phyloP scores from a whole-genome alignment of 2,797 vertebrate species.

The Onychomys torridus region DNA sequence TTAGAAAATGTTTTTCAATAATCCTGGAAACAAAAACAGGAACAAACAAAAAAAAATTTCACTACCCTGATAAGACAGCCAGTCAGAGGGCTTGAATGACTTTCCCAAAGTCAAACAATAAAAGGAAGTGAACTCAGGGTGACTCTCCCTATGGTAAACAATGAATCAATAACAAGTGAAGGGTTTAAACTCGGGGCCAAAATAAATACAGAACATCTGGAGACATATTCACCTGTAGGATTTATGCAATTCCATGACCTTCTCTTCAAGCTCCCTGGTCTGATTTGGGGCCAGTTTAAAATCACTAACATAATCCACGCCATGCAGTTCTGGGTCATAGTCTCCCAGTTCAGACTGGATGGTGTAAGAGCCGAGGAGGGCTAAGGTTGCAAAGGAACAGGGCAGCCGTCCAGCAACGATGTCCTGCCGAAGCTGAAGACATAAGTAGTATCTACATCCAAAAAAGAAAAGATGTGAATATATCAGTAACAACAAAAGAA shows the following conservation, averaged over 20 bases:
- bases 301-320: slow-evolving; percentile 92
- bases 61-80: slow-evolving; percentile 39
- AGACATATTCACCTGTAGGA: slow-evolving; percentile 92
- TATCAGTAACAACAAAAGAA: slow-evolving; percentile 26
- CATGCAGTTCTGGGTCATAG: slow-evolving; percentile 94
- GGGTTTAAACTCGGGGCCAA: slow-evolving; percentile 56
- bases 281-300: slow-evolving; percentile 95
- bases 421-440: slow-evolving; percentile 97
- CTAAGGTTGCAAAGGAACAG: slow-evolving; percentile 97
- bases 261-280: slow-evolving; percentile 97
- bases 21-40: neutral
- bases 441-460: slow-evolving; percentile 93
- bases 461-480: slow-evolving; percentile 49
- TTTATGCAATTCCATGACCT: slow-evolving; percentile 97
- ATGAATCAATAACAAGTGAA: slow-evolving; percentile 20
- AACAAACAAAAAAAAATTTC: neutral
- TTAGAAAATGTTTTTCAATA: neutral
- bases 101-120: slow-evolving; percentile 51
- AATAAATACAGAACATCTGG: slow-evolving; percentile 47
- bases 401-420: slow-evolving; percentile 94
- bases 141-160: slow-evolving; percentile 23
- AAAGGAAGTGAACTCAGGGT: neutral
- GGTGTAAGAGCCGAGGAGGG: slow-evolving; percentile 96
- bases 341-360: slow-evolving; percentile 98
- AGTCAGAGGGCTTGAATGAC: slow-evolving; percentile 17